A percentile compares a stretch with the other conserved stretches of the same genome.
phyloP scores from a whole-genome alignment of 2,113 vertebrate species.

The Boulengeromyrus knoepffleri region DNA sequence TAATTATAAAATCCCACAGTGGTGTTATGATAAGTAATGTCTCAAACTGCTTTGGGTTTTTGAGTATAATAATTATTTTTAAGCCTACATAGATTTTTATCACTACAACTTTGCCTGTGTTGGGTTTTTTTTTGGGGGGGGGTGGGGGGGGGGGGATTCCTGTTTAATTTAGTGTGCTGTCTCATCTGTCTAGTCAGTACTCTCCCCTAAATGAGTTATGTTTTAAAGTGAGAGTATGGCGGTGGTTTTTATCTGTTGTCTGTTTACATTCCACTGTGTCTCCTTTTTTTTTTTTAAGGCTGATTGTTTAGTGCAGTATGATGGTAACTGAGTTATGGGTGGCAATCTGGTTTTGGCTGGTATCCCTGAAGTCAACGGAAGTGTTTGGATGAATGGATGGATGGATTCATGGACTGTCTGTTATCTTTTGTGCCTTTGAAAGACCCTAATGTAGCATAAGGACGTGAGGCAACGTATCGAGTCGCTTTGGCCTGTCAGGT shows the following conservation, averaged over 20 bases:
- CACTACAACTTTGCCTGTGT: neutral
- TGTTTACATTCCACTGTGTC: neutral
- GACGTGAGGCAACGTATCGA: too few species aligned
- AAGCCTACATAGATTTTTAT: neutral
- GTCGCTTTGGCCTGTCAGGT: neutral
- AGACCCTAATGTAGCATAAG: neutral
- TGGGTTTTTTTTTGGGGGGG: neutral
- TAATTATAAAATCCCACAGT: neutral
- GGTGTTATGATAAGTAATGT: neutral
- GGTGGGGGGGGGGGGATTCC: neutral
- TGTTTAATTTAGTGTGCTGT: neutral
- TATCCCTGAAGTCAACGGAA: neutral
- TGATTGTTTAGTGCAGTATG: neutral
- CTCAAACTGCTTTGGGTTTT: neutral
- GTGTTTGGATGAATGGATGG: neutral
- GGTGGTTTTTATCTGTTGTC: neutral
- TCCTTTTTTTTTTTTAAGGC: neutral
- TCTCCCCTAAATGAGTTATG: neutral
- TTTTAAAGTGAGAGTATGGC: neutral
- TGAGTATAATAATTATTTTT: neutral
- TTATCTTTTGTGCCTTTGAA: neutral
- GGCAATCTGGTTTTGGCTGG: neutral
- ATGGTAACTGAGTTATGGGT: neutral
- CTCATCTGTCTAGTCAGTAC: neutral
- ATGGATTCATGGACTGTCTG: neutral